Evolutionary conservation across 2,797 vertebrate genomes (phyloP), one percentile per base, ranked within the genome.

Genomic region (Myoxocephalus aenaeus): DNA sequence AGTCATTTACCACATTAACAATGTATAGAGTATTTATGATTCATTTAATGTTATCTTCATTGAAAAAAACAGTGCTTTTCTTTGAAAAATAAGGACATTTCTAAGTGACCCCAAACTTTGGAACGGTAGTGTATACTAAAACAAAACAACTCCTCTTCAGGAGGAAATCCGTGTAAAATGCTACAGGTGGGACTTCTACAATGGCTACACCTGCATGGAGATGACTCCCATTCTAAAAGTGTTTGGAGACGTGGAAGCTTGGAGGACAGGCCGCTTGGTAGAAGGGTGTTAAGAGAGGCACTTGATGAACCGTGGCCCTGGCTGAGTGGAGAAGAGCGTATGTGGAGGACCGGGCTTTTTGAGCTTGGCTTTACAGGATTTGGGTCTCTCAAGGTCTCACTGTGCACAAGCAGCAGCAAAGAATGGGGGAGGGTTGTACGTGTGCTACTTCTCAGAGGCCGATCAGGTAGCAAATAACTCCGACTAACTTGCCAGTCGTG

Each of bases 261-360:
- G 77, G 77, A 86, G 69, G 76, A 75, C 40, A 77, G 63, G 79
- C 75, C 75, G 80, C 84, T 81, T 81, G 75, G 50, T 64, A 73
- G 65, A 75, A 83, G 69, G 15, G 65, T 64, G 68, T 81, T 68
- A 48, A 81, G 48, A 82, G 80, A 90, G 89, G 87, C 87, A 86
- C 85, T 91, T 82, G 86, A 70, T 86, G 81, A 83, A 77, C 73
- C 46, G 1, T 46, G 83, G 79, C 70, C 70, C 82, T 78, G 64
- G 73, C 54, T 89, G 83, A 82, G 81, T 88, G 82, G 73, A 79
- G 63, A 59, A 82, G 70, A 84, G 77, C 10, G 81, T 83, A 81
- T 36, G 72, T 83, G 70, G 66, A 86, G 86, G 78, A 76, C 65
- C 71, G 65, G 79, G 76, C 36, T 32, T 70, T 80, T 65, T 56